These are phyloP conservation scores for Peribatodes rhomboidaria DNA, from an alignment of 2,888 invertebrate species.

Conservation along the genomic window DNA sequence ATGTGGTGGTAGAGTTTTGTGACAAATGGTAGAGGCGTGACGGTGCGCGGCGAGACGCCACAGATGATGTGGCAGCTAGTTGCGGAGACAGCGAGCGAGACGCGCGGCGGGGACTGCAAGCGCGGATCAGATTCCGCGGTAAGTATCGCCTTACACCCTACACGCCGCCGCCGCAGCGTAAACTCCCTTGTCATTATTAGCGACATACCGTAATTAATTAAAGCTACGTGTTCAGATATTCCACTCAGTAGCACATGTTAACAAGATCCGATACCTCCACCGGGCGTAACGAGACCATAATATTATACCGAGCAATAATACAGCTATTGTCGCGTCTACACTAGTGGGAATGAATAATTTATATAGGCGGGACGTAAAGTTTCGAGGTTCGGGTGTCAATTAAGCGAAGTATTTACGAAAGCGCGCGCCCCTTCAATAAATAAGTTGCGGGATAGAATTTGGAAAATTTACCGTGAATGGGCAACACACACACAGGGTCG, in stretches of 20 bases:
- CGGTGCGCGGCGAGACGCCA: constrained; percentile 47
- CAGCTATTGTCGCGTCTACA: constrained; percentile 60
- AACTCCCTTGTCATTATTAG: constrained; percentile 72
- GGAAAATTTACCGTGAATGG: constrained; percentile 77
- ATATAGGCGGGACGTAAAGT: constrained; percentile 62
- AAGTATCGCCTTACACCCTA: constrained; percentile 64
- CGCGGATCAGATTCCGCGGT: constrained; percentile 57
- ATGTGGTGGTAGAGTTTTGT: constrained; percentile 57
- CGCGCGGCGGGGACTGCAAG: constrained; percentile 7
- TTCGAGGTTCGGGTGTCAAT: constrained; percentile 69
- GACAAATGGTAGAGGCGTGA: constrained; percentile 73
- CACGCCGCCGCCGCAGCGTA: constrained; percentile 40
- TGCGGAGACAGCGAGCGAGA: not conserved
- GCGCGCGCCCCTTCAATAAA: constrained; percentile 67
- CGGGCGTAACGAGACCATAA: constrained; percentile 60
- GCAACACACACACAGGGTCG: constrained; percentile 54
- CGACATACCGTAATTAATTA: constrained; percentile 75
- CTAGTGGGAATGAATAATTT: constrained; percentile 70
- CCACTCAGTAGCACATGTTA: constrained; percentile 69
- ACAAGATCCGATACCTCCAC: constrained; percentile 64
- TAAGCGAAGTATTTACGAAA: constrained; percentile 74
- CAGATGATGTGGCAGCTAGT: constrained; percentile 27
- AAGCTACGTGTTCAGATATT: constrained; percentile 66
- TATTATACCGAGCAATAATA: constrained; percentile 60
- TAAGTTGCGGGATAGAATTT: constrained; percentile 76